A percentile compares a stretch with the other conserved stretches of the same genome.
phyloP scores from a whole-genome alignment of 2,797 vertebrate genomes.

The Nasua narica region DNA sequence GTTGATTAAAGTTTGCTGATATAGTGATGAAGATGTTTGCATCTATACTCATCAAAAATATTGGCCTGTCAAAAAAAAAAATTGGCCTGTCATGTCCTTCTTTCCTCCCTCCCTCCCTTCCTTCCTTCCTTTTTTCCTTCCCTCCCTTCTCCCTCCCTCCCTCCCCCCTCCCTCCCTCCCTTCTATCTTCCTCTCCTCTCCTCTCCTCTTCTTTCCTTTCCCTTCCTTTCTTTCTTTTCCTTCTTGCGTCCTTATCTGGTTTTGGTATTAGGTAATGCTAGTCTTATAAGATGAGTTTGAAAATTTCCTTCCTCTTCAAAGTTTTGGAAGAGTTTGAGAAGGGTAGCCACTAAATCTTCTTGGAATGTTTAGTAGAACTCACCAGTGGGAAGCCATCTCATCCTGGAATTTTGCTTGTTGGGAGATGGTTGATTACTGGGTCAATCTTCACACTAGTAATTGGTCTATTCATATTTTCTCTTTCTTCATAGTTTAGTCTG shows the following conservation, averaged over 20 bases:
- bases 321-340: not conserved
- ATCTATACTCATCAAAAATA: not conserved
- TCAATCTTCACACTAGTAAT: not conserved
- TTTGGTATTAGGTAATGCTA: not conserved
- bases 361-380: not conserved
- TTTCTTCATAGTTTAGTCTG: not conserved
- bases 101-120: too few relatives aligned
- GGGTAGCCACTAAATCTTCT: not conserved
- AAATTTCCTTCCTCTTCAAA: not conserved
- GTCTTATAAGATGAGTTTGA: not conserved
- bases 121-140: too few relatives aligned
- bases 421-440: not conserved
- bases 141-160: too few relatives aligned
- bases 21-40: not conserved
- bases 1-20: not conserved
- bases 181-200: too few relatives aligned
- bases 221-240: not conserved
- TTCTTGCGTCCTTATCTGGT: not conserved
- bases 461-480: not conserved
- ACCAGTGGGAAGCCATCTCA: not conserved
- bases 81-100: not conserved
- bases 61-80: not conserved
- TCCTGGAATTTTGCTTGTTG: not conserved
- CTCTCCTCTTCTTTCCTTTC: too few relatives aligned
- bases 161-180: too few relatives aligned